phyloP scores from a whole-genome alignment of 1,140 invertebrate genomes.

The Nasonia longicornis region DNA sequence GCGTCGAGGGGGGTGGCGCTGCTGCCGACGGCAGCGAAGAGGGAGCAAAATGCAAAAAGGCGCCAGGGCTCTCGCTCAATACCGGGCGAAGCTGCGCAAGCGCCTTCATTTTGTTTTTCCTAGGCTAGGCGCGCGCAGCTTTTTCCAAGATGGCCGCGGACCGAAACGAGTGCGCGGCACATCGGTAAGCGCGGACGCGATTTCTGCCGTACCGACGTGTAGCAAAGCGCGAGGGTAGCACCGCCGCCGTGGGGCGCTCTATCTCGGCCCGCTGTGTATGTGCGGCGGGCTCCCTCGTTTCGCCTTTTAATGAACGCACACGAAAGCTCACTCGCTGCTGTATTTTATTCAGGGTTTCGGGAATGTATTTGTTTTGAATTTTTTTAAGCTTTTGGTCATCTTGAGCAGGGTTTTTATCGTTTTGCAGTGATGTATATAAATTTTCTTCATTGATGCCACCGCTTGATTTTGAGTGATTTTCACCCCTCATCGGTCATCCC shows the following conservation, averaged over 20 bases:
- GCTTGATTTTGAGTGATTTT: no score
- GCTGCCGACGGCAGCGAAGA: slow-evolving; percentile 27
- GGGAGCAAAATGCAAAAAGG: slow-evolving; percentile 63
- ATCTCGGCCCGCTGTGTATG: neutral
- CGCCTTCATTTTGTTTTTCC: slow-evolving; percentile 68
- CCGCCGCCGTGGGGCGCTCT: slow-evolving; percentile 54
- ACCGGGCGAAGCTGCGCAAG: slow-evolving; percentile 62
- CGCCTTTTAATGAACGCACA: neutral
- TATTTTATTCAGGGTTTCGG: neutral
- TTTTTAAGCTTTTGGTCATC: neutral
- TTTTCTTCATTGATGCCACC: no score
- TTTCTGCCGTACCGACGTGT: slow-evolving; percentile 57
- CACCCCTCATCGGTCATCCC: no score
- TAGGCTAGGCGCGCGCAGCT: slow-evolving; percentile 49
- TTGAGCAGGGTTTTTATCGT: no score
- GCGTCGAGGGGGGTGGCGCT: slow-evolving; percentile 12
- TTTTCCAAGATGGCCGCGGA: slow-evolving; percentile 65
- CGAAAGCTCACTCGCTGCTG: neutral
- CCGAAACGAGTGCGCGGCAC: neutral
- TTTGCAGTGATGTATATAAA: no score
- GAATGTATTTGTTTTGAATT: neutral
- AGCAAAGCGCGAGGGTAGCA: slow-evolving; percentile 40
- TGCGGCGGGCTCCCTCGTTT: neutral
- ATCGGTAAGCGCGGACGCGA: slow-evolving; percentile 31
- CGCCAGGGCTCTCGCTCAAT: slow-evolving; percentile 63